Evolutionary conservation across 2,888 invertebrate species (phyloP), one percentile per base, ranked within the genome.

Genomic region (Synergus laeviventris): DNA sequence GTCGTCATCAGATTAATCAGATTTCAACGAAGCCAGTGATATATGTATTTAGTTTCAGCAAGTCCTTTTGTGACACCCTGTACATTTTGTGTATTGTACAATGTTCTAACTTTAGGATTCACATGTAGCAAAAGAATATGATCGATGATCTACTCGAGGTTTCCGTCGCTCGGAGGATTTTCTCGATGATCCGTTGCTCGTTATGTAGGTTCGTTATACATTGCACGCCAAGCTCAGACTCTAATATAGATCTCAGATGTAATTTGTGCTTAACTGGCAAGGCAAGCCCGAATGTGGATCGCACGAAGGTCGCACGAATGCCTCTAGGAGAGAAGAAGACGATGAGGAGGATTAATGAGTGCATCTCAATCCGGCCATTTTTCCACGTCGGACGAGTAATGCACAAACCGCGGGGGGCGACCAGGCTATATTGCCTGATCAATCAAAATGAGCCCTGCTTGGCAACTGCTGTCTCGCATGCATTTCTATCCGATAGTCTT

Each of bases 321-420:
- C 78, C 76, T 76, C 82, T 79, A 78, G 79, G 81, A 82, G 82
- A 80, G 81, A 82, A 80, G 82, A 82, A 88, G 88, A 88, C 89
- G 81, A 81, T 82, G 83, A 81, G 83, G 82, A 88, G 89, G 88
- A 90, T 90, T 89, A 89, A 90, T 90, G 90, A 88, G 89, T 89
- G 90, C 90, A 89, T 90, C 89, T 90, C 90, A 89, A 89, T 90
- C 88, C 86, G 84, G 86, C 85, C 85, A 90, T 90, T 89, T 90
- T 90, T 89, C 89, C 87, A 88, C 89, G 89, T 90, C 89, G 86
- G 79, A 76, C 85, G 85, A 84, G 89, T 89, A 89, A 89, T 89
- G 89, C 89, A 88, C 85, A 85, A 87, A 87, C 85, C 89, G 85
- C 86, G 87, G 90, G 89, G 89, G 89, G 90, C 83, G 86, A 87